Evolutionary conservation across 1,140 invertebrate genomes (phyloP).

Genomic region (Chelonus insularis): DNA sequence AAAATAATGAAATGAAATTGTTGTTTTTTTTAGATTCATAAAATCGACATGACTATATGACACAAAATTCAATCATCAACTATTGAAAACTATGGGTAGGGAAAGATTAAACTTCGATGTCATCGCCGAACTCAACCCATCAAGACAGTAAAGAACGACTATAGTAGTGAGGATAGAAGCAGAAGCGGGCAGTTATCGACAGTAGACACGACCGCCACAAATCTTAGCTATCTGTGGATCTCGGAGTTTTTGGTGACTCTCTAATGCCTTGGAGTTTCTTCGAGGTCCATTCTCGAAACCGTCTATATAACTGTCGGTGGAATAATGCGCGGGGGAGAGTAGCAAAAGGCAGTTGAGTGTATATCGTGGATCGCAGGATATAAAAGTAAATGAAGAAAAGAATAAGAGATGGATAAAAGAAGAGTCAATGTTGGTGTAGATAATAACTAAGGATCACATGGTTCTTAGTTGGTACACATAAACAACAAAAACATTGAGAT

Average conservation of each 20-base stretch:
- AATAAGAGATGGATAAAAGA: conserved; percentile 1
- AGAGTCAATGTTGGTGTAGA: conserved; percentile 11
- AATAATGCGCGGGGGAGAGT: no score
- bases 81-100: not conserved
- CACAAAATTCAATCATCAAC: not conserved
- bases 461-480: conserved; percentile 46
- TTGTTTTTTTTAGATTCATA: no score
- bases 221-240: conserved; percentile 54
- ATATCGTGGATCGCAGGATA: no score
- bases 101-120: conserved; percentile 36
- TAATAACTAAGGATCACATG: conserved; percentile 43
- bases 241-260: conserved; percentile 52
- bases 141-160: conserved; percentile 28
- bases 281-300: not conserved
- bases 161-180: not conserved
- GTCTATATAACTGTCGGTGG: not conserved
- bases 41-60: no score
- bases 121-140: conserved; percentile 28
- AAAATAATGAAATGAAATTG: no score
- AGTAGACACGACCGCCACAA: conserved; percentile 52
- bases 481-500: conserved; percentile 50
- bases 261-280: conserved; percentile 41
- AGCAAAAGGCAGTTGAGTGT: not conserved
- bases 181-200: conserved; percentile 44
- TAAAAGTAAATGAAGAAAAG: not conserved